A percentile compares a stretch with the other conserved stretches of the same genome.
Conservation (phyloP, 2,888 invertebrate species). For the Coenonympha glycerion region DNA sequence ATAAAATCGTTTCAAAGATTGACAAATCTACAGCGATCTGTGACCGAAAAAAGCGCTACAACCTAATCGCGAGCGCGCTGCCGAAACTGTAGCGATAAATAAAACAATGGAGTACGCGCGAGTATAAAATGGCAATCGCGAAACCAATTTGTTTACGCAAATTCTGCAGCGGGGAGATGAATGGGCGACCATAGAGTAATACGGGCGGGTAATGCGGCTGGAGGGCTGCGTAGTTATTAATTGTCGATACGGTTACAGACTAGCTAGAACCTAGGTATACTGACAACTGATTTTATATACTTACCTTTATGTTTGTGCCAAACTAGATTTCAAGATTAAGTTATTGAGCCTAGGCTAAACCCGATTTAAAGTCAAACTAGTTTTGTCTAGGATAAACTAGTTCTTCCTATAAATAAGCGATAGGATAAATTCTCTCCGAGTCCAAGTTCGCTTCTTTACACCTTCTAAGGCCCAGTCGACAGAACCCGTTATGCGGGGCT, state of each 20-base stretch:
- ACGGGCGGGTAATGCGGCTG: constrained; percentile 58
- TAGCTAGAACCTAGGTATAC: background rate
- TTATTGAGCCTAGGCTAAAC: too few species aligned
- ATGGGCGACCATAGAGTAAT: constrained; percentile 74
- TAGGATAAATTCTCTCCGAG: too few species aligned
- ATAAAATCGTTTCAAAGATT: constrained; percentile 44
- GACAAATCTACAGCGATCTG: constrained; percentile 65
- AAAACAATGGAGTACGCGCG: constrained; percentile 74
- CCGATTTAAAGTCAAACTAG: too few species aligned
- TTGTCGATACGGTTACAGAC: constrained; percentile 18
- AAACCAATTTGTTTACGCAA: constrained; percentile 77
- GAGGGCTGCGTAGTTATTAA: constrained; percentile 37
- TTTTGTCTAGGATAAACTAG: too few species aligned
- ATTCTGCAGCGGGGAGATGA: constrained; percentile 74
- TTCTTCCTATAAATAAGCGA: too few species aligned
- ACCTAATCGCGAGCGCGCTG: constrained; percentile 70
- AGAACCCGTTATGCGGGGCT: too few species aligned
- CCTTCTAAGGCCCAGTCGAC: too few species aligned
- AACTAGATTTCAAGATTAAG: too few species aligned
- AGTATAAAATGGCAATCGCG: constrained; percentile 77
- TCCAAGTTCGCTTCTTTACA: too few species aligned
- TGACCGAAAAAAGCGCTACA: constrained; percentile 69
- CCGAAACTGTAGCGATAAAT: constrained; percentile 74
- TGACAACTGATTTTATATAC: too few species aligned
- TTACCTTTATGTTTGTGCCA: too few species aligned